Evolutionary conservation across 2,888 invertebrate species (phyloP).

Genomic region (Idaea dimidiata): DNA sequence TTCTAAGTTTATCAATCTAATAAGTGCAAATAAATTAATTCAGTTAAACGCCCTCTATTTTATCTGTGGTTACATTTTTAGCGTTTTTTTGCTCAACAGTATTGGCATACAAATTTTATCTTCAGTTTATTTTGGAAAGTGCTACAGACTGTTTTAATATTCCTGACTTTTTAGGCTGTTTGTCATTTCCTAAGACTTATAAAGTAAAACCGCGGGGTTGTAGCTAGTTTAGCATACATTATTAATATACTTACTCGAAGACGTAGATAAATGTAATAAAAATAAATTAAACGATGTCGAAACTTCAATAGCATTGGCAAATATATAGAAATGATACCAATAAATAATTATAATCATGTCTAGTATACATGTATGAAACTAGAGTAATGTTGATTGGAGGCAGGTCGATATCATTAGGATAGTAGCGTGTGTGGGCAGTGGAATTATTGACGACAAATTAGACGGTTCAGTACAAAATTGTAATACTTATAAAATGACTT

Average conservation of each 20-base stretch:
- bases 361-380: background rate
- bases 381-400: background rate
- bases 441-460: background rate
- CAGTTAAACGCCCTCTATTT: background rate
- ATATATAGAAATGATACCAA: background rate
- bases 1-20: background rate
- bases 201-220: background rate
- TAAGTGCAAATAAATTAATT: background rate
- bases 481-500: slow-evolving; percentile 1
- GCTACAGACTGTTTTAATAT: no score
- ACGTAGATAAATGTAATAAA: background rate
- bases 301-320: background rate
- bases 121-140: no score
- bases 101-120: background rate
- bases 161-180: no score
- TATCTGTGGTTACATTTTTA: background rate
- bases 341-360: background rate
- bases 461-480: slow-evolving; percentile 15
- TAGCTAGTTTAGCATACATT: background rate
- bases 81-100: background rate
- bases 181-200: no score
- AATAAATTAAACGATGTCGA: background rate
- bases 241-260: background rate
- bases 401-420: background rate
- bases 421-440: background rate